phyloP scores from a whole-genome alignment of 2,888 invertebrate species.

The Chalcosyrphus nemorum region DNA sequence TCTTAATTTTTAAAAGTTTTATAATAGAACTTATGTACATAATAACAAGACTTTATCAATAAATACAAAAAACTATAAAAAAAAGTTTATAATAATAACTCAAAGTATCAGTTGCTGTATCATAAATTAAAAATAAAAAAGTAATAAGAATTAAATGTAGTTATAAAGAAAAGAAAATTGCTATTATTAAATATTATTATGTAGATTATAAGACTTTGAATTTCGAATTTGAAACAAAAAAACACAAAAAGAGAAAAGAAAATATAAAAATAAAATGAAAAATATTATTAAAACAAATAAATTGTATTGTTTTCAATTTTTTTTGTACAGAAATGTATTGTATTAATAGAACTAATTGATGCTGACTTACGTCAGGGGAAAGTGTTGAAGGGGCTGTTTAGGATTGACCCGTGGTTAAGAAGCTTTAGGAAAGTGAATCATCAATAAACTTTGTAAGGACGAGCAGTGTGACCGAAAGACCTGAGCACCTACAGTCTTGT shows the following conservation, averaged over 20 bases:
- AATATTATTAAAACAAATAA: slow-evolving; percentile 23
- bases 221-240: slow-evolving; percentile 64
- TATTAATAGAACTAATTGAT: no score
- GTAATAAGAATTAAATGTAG: slow-evolving; percentile 28
- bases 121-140: slow-evolving; percentile 23
- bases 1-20: slow-evolving; percentile 16
- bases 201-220: slow-evolving; percentile 63
- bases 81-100: slow-evolving; percentile 21
- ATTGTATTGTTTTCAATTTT: not conserved
- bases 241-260: slow-evolving; percentile 32
- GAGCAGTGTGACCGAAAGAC: no score
- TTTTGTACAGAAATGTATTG: no score
- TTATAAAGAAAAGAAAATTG: slow-evolving; percentile 51
- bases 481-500: no score
- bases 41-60: slow-evolving; percentile 58
- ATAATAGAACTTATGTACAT: slow-evolving; percentile 56
- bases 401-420: no score
- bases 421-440: no score
- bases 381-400: no score
- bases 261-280: slow-evolving; percentile 43
- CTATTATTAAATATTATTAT: slow-evolving; percentile 60
- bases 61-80: slow-evolving; percentile 35
- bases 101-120: slow-evolving; percentile 54
- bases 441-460: no score
- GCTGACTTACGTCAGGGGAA: no score